A percentile compares a stretch with the other conserved stretches of the same genome.
phyloP scores from a whole-genome alignment of 2,888 invertebrate genomes.

The Synanthedon andrenaeformis region DNA sequence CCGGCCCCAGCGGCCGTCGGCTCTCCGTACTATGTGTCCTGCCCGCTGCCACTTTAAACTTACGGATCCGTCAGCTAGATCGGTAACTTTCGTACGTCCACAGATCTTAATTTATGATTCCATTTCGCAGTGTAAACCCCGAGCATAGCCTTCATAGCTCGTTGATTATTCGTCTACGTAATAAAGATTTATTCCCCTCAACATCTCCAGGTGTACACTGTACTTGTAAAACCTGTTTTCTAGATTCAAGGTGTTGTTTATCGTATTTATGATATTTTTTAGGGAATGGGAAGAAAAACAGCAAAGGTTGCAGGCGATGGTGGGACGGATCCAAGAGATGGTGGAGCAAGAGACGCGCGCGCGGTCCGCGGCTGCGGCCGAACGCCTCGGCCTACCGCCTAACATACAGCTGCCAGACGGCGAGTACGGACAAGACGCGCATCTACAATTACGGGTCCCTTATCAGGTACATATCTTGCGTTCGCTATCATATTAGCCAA shows the following conservation, averaged over 20 bases:
- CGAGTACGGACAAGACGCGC: conserved; percentile 73
- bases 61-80: background rate
- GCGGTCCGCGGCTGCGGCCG: conserved; percentile 61
- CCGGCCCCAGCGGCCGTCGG: background rate
- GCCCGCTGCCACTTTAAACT: background rate
- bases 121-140: too few relatives aligned
- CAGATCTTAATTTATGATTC: too few relatives aligned
- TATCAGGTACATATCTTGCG: conserved; percentile 62
- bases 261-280: conserved; percentile 30
- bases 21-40: background rate
- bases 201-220: too few relatives aligned
- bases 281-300: conserved; percentile 78
- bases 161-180: too few relatives aligned
- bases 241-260: too few relatives aligned
- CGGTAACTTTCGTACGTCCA: background rate
- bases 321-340: conserved; percentile 64
- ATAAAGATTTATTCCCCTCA: too few relatives aligned
- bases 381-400: conserved; percentile 70
- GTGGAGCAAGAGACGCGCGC: conserved; percentile 66
- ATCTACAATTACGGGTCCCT: conserved; percentile 73
- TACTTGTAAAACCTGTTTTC: too few relatives aligned
- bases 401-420: conserved; percentile 76
- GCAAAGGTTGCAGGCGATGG: conserved; percentile 67
- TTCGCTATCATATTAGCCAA: background rate
- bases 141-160: too few relatives aligned